These are phyloP conservation scores for Leguminivora glycinivorella DNA, from an alignment of 1,140 invertebrate species.

Conservation along the genomic window DNA sequence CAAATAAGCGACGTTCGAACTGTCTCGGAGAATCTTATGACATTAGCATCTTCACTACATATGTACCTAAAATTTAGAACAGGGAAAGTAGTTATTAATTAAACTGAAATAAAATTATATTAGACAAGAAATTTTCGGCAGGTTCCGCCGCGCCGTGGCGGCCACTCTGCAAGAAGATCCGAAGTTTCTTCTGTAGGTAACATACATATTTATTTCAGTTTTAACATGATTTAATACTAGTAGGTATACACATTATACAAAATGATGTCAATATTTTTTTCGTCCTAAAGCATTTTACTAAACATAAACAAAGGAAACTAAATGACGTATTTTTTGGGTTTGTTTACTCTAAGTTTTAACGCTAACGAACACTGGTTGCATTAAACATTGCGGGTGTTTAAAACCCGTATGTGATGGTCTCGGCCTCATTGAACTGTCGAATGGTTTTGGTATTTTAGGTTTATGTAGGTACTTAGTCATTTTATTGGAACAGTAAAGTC, in stretches of 20 bases:
- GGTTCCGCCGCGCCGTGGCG: no score
- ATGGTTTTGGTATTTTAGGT: not conserved
- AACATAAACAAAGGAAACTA: not conserved
- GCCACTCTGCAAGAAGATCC: no score
- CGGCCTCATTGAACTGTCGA: not conserved
- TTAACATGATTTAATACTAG: no score
- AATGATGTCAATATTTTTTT: not conserved
- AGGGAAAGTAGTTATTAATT: no score
- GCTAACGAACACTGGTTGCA: not conserved
- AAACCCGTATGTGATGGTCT: not conserved
- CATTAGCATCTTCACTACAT: not conserved
- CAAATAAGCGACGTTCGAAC: conserved; percentile 15
- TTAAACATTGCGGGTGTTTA: not conserved
- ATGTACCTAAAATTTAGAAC: not conserved
- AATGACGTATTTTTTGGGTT: not conserved
- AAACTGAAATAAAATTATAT: no score
- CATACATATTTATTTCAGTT: no score
- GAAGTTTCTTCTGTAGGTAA: no score
- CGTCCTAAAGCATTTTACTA: not conserved
- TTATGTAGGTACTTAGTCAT: not conserved
- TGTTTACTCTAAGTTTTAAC: not conserved
- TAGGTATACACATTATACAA: no score
- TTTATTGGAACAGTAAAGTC: not conserved
- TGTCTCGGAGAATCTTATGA: not conserved
- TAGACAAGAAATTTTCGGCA: no score